phyloP scores from a whole-genome alignment of 2,113 vertebrate genomes.

The Pristiophorus japonicus region DNA sequence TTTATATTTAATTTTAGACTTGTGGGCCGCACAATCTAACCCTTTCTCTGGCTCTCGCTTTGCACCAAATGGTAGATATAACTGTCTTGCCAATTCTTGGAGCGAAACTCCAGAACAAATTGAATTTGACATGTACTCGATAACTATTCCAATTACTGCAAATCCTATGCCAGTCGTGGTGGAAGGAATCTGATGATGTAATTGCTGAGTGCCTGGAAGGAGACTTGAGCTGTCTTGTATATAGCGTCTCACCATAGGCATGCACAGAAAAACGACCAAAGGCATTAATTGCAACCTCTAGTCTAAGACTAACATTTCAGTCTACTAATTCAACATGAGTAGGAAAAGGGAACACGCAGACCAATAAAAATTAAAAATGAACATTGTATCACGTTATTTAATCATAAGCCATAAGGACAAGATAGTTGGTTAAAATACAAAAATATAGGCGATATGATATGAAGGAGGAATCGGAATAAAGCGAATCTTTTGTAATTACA shows the following conservation, averaged over 20 bases:
- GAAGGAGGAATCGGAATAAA: background rate
- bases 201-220: background rate
- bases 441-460: background rate
- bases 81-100: background rate
- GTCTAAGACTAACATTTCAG: background rate
- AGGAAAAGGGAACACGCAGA: background rate
- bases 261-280: background rate
- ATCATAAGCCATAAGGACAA: background rate
- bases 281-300: background rate
- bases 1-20: background rate
- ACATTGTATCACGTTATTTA: background rate
- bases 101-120: background rate
- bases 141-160: constrained; percentile 3
- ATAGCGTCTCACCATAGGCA: background rate
- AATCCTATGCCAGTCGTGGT: background rate
- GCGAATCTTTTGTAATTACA: background rate
- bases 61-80: background rate
- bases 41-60: background rate
- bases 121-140: background rate
- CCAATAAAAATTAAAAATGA: background rate
- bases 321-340: background rate
- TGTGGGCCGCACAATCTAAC: background rate
- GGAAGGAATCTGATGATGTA: constrained; percentile 10
- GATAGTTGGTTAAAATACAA: too few relatives aligned
- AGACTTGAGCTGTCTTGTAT: background rate